Percentiles rank a stretch among this genome's conserved stretches.
Evolutionary conservation across 2,113 vertebrate species (phyloP).

Genomic region (Limnothrissa miodon): DNA sequence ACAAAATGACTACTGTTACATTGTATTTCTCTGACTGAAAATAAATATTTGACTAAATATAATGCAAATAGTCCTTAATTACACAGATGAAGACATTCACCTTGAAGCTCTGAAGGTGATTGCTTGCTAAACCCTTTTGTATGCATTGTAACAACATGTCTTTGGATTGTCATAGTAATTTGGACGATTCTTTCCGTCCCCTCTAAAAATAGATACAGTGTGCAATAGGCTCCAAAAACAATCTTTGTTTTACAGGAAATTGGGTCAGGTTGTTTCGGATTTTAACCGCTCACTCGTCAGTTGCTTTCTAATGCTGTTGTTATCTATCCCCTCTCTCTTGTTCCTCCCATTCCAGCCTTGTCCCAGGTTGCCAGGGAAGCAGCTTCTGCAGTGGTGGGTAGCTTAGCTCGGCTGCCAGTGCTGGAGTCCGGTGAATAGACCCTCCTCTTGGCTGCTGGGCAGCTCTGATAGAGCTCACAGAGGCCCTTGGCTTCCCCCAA

Average conservation of each 20-base stretch:
- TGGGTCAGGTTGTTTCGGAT: background rate
- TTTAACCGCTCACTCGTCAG: background rate
- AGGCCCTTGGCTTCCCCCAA: background rate
- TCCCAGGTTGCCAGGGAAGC: background rate
- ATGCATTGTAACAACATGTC: background rate
- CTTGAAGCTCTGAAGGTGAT: background rate
- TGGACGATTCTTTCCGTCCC: background rate
- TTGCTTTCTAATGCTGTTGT: constrained; percentile 6
- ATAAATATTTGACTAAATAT: background rate
- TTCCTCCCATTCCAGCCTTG: background rate
- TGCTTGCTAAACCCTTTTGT: background rate
- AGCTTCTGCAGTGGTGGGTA: background rate
- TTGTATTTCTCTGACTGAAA: background rate
- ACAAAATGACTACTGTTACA: background rate
- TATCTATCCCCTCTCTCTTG: background rate
- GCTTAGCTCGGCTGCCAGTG: background rate
- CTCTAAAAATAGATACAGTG: background rate
- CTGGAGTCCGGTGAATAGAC: background rate
- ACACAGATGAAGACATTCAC: background rate
- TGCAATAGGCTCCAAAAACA: background rate
- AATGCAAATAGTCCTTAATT: background rate
- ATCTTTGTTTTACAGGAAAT: background rate
- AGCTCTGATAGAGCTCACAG: background rate
- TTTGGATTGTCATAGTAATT: background rate
- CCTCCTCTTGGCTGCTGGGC: background rate